A percentile compares a stretch with the other conserved stretches of the same genome.
phyloP scores from a whole-genome alignment of 2,113 vertebrate species.

The Phaetusa simplex region DNA sequence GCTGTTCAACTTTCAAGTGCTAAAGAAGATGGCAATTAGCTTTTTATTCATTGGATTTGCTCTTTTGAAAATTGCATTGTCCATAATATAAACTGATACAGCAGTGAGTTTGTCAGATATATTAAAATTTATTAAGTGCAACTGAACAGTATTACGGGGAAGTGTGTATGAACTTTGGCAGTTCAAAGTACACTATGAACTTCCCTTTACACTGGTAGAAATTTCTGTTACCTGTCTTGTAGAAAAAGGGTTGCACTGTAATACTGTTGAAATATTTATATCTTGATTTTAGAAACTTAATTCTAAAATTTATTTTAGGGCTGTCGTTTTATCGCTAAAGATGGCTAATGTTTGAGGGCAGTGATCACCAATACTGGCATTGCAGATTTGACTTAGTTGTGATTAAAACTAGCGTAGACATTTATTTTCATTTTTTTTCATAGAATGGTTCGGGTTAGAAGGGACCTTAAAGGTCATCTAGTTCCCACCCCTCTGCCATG shows the following conservation, averaged over 20 bases:
- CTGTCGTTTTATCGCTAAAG: background rate
- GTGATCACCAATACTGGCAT: background rate
- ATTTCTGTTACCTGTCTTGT: background rate
- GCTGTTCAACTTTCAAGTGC: background rate
- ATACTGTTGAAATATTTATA: background rate
- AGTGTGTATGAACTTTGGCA: no score
- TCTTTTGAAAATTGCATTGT: background rate
- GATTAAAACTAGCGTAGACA: background rate
- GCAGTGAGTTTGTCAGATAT: background rate
- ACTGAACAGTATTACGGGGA: background rate
- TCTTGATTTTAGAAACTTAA: background rate
- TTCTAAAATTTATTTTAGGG: background rate
- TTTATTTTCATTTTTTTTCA: background rate
- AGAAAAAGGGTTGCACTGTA: background rate
- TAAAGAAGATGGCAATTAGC: background rate
- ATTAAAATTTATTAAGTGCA: background rate
- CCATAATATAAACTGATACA: background rate
- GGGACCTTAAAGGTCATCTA: background rate
- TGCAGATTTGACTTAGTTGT: background rate
- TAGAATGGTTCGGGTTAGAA: background rate
- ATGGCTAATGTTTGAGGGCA: background rate
- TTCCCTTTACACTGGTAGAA: background rate
- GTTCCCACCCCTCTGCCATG: background rate
- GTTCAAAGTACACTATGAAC: background rate
- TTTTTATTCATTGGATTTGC: background rate